Base-by-base conservation (phyloP, 2,113 vertebrate genomes). In the Nannobrachium achirus region DNA sequence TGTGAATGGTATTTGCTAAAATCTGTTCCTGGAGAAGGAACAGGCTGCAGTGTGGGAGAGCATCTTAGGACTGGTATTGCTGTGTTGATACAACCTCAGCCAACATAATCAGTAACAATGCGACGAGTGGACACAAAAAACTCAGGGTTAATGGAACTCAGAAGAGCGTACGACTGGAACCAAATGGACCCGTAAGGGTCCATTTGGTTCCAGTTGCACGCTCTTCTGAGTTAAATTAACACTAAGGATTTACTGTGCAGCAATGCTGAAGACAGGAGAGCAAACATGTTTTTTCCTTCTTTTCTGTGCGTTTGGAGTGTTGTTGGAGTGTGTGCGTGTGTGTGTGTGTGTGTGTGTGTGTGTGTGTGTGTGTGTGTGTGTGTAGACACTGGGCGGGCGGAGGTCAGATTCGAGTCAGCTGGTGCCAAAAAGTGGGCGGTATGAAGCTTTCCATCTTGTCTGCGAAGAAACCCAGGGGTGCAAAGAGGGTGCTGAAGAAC, bases 401-500 rank as follows among this genome's bases (percentile, higher is more conserved):
- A 33, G 72, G 76, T 93, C 90, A 93, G 83, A 92, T 89, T 65
- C 88, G 89, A 80, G 92, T 90, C 52, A 85, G 90, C 81, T 91
- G 91, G 85, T 92, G 92, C 92, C 93, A 94, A 73, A 92, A 89
- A 80, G 90, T 84, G 82, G 92, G 86, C 78, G 93, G 94, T 91
- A 95, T 91, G 83, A 96, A 91, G 80, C 87, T 92, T 88, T 95
- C 89, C 66, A 88, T 92, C 89, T 93, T 94, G 81, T 94, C 95
- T 84, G 88, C 70, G 69, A 93, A 67, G 85, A 95, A 95, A 73
- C 87, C 89, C 87, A 94, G 86, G 16, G 93, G 92, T 83, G 93
- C 93, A 69, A 94, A 94, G 67, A 93, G 90, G 69, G 89, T 94
- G 87, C 94, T 93, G 87, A 93, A 94, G 89, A 94, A 93, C 96